These are phyloP conservation scores for Prunella strophiata DNA, from an alignment of 2,797 vertebrate genomes.

Conservation along the genomic window DNA sequence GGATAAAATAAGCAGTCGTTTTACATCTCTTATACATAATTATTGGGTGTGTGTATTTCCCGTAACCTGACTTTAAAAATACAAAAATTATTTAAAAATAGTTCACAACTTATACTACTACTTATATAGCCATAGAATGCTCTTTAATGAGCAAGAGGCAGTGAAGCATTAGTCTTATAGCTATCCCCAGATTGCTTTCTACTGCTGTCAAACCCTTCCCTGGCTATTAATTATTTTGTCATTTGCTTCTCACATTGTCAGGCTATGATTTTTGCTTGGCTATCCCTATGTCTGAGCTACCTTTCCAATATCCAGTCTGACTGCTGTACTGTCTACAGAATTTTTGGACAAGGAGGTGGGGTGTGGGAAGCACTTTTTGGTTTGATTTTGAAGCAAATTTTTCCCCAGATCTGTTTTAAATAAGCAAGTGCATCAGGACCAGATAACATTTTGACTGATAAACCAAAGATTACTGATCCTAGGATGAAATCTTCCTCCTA, in stretches of 20 bases:
- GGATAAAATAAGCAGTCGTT: constrained; percentile 1
- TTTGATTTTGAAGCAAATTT: background rate
- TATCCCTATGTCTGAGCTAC: background rate
- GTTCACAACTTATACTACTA: background rate
- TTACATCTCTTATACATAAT: constrained; percentile 3
- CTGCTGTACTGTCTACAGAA: background rate
- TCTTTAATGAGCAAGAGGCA: background rate
- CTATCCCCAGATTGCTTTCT: background rate
- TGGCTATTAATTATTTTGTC: background rate
- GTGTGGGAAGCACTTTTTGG: background rate
- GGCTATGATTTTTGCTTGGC: background rate
- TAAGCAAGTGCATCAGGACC: background rate
- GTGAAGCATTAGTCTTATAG: background rate
- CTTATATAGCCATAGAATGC: background rate
- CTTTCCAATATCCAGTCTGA: background rate
- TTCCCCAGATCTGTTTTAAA: background rate
- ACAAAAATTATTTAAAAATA: background rate
- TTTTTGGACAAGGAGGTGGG: background rate
- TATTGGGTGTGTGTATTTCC: background rate
- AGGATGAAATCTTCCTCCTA: background rate
- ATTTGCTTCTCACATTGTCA: background rate
- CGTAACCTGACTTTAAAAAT: background rate
- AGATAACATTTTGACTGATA: background rate
- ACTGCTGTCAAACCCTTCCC: background rate
- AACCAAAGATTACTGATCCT: background rate